Percentiles rank a stretch among this genome's conserved stretches.
These are phyloP conservation scores for Dromaius novaehollandiae DNA, from an alignment of 2,113 vertebrate species.

Conservation along the genomic window DNA sequence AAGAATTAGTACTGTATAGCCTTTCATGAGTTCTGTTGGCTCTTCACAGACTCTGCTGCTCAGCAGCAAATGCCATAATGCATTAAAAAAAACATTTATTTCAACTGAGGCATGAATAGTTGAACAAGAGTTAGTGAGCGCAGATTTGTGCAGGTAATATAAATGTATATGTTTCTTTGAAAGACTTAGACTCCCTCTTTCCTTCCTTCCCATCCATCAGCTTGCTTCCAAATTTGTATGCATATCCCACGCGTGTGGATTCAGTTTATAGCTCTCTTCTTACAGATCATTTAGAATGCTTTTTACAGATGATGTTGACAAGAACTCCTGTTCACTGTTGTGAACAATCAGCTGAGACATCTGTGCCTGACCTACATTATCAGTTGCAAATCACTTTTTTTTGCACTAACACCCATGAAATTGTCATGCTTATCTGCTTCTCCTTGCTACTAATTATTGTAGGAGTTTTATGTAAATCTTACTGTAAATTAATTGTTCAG, in stretches of 20 bases:
- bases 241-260: neutral
- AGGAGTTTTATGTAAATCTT: conserved; percentile 41
- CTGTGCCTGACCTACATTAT: conserved; percentile 3
- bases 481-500: conserved; percentile 38
- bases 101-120: neutral
- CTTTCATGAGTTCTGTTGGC: neutral
- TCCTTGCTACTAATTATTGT: conserved; percentile 43
- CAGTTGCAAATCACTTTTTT: conserved; percentile 28
- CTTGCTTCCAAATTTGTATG: neutral
- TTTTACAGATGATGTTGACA: neutral
- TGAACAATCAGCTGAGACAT: conserved; percentile 5
- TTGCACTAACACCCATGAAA: conserved; percentile 19
- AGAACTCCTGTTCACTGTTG: neutral
- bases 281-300: rapidly evolving
- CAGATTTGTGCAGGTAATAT: neutral
- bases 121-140: neutral
- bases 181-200: neutral
- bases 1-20: neutral
- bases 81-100: neutral
- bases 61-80: neutral
- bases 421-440: conserved; percentile 31
- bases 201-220: neutral
- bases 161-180: neutral
- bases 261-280: neutral
- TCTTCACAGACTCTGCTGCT: neutral